Evolutionary conservation across 2,888 invertebrate species (phyloP), one percentile per base, ranked within the genome.

Genomic region (Meghimatium bilineatum): DNA sequence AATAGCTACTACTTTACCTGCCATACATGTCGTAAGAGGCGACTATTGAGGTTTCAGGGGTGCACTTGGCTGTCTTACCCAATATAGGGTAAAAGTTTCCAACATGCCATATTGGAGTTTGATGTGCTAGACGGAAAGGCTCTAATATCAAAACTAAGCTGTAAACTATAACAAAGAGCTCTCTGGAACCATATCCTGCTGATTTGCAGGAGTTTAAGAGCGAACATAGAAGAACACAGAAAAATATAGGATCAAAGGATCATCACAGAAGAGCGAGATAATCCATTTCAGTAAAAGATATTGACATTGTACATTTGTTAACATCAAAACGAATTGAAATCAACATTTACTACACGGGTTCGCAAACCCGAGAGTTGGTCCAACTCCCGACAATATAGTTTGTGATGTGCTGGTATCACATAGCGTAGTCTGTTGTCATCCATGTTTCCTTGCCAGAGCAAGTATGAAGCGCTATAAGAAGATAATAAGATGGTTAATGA

Each of bases 271-370:
- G 67, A 44, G 67, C 32, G 66, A 76, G 76, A 76, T 32, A 20
- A 60, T 60, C 56, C 60, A 36, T 36, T 76, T 60, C 34, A n/a
- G 20, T 17, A 34, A 10, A 56, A n/a, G 38, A 34, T 78, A 67
- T 78, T 78, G 66, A 78, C 78, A 66, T 44, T n/a, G 78, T 32
- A 36, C 49, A 78, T 78, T 75, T 67, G 66, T 49, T 67, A 38
- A 14, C 36, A 66, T 26, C 78, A 49, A 32, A 44, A 67, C 29
- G 78, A 32, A 67, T 20, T 14, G 10, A 6, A 10, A 67, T 44
- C 76, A 76, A 36, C 76, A 60, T 60, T 76, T 56, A 76, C 32
- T 36, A 23, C 44, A 44, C 8, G 2, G 38, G 20, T 17, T 36
- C 5, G 14, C 23, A 36, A 38, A 38, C n/a, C 38, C 71, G 38